Evolutionary conservation across 2,888 invertebrate species (phyloP).

Genomic region (Nomada flava): DNA sequence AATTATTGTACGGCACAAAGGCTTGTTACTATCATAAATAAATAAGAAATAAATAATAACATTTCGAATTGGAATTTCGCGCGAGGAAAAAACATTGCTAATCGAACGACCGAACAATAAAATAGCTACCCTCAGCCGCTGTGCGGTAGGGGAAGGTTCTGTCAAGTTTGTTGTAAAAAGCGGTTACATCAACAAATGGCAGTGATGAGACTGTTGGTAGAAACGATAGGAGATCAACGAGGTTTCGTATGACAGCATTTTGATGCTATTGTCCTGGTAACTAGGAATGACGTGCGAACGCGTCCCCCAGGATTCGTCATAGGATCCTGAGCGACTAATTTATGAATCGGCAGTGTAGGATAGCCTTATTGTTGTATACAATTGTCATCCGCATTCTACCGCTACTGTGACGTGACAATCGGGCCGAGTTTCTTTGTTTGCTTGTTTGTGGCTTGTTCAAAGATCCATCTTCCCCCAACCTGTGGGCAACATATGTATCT

Average conservation of each 20-base stretch:
- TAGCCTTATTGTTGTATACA: constrained; percentile 81
- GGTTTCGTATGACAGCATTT: constrained; percentile 77
- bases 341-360: constrained; percentile 74
- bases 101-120: neutral
- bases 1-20: no score
- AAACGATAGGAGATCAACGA: constrained; percentile 47
- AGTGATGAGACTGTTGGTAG: constrained; percentile 33
- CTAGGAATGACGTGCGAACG: constrained; percentile 78
- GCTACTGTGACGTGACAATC: constrained; percentile 78
- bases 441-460: constrained; percentile 77
- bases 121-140: neutral
- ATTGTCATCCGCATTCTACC: constrained; percentile 77
- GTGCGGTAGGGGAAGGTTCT: neutral
- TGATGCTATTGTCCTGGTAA: constrained; percentile 76
- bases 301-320: constrained; percentile 78
- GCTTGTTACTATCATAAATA: no score
- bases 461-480: constrained; percentile 37
- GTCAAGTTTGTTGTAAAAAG: constrained; percentile 5
- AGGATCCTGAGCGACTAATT: constrained; percentile 81
- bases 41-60: no score
- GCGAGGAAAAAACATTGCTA: no score
- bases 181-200: constrained; percentile 8
- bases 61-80: no score
- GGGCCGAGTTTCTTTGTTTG: constrained; percentile 78
- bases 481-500: constrained; percentile 15